These are phyloP conservation scores for Microctonus aethiopoides DNA, from an alignment of 2,888 invertebrate genomes.

Conservation along the genomic window DNA sequence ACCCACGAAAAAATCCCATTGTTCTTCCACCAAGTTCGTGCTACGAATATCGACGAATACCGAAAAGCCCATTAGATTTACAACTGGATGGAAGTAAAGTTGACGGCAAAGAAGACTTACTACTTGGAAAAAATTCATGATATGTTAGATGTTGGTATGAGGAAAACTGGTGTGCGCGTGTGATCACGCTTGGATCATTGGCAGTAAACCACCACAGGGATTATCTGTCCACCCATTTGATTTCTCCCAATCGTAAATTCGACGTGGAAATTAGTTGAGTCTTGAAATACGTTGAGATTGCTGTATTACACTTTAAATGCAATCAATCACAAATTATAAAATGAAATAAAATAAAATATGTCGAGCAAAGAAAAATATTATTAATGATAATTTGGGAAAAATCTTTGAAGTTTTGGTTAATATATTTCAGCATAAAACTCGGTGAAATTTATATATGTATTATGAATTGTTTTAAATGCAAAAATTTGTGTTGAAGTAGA, in stretches of 20 bases:
- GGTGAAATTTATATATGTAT: too few relatives aligned
- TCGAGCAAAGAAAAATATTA: too few relatives aligned
- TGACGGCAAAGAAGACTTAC: neutral
- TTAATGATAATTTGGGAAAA: too few relatives aligned
- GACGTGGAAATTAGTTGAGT: constrained; percentile 1
- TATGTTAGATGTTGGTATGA: neutral
- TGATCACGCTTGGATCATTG: neutral
- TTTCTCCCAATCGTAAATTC: constrained; percentile 3
- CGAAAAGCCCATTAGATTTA: constrained; percentile 15
- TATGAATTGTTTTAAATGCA: too few relatives aligned
- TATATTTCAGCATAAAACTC: too few relatives aligned
- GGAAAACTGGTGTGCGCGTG: neutral
- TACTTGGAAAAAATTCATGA: neutral
- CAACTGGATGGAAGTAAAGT: neutral
- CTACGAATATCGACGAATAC: constrained; percentile 21
- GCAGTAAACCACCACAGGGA: constrained; percentile 8
- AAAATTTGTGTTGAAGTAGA: too few relatives aligned
- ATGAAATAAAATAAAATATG: neutral
- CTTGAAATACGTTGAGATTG: constrained; percentile 10
- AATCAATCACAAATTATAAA: neutral
- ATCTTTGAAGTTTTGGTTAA: too few relatives aligned
- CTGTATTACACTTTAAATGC: neutral
- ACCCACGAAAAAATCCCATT: neutral
- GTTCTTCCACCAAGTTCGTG: constrained; percentile 12
- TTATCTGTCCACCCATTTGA: constrained; percentile 21